Percentiles rank a stretch among this genome's conserved stretches.
Conservation (phyloP, 2,113 vertebrate genomes). For the Ascaphus truei region DNA sequence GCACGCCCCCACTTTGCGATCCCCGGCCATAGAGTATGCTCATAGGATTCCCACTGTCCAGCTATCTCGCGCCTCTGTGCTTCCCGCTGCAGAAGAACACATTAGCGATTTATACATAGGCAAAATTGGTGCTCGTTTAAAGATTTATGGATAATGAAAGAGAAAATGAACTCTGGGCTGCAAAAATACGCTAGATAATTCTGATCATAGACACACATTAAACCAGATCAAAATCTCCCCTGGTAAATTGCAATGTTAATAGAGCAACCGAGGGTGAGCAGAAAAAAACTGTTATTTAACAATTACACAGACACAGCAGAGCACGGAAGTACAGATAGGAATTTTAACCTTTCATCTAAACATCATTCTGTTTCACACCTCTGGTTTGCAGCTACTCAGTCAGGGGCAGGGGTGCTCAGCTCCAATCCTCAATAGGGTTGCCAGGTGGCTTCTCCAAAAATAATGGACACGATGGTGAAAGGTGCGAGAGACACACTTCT, state of each 20-base stretch:
- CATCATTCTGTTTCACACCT: neutral
- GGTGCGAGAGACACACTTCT: too few relatives aligned
- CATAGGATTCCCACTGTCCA: neutral
- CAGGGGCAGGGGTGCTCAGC: neutral
- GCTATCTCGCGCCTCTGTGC: neutral
- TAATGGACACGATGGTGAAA: too few relatives aligned
- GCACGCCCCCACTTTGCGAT: too few relatives aligned
- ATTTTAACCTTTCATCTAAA: neutral
- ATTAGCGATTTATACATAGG: constrained; percentile 6
- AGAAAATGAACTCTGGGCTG: constrained; percentile 9
- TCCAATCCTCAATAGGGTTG: too few relatives aligned
- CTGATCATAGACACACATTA: constrained; percentile 27
- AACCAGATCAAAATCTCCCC: neutral
- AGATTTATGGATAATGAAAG: constrained; percentile 27
- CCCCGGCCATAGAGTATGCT: neutral
- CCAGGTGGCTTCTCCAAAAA: too few relatives aligned
- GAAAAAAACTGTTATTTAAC: neutral
- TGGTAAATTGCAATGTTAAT: constrained; percentile 22
- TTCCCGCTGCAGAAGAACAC: constrained; percentile 2
- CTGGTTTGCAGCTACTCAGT: constrained; percentile 15
- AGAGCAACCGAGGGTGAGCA: too few relatives aligned
- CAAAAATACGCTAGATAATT: constrained; percentile 11
- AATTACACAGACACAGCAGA: too few relatives aligned
- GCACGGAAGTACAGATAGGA: neutral
- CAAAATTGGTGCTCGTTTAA: constrained; percentile 14